Evolutionary conservation across 92 coral and sea anemone species (phyloP), one percentile per base, ranked within the genome.

Genomic region (Heliopora coerulea): DNA sequence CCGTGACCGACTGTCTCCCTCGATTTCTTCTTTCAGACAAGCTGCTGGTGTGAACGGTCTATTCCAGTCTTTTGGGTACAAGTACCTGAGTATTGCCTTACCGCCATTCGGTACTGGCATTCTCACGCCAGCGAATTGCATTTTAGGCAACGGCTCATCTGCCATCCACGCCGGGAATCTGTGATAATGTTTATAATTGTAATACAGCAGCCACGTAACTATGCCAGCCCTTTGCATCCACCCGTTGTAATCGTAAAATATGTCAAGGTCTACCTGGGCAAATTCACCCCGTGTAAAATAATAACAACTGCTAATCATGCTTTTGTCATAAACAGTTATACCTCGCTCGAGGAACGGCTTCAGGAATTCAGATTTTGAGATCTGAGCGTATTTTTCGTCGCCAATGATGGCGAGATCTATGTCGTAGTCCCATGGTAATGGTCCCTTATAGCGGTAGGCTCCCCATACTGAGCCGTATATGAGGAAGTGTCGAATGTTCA

Each of bases 381-480:
- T 70, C 23, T 70, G 11, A 4, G 77, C 52, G 23, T 50, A 70
- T 15, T 2, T 14, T 21, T 70, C 77, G 17, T 54, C 63, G 1
- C 77, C 77, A 8, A 70, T 34, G 13, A 70, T 54, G 9, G 44
- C 77, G 7, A 70, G 13, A 54, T 70, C 77, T 6, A 70, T 70
- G 33, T 70, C 77, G 50, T 70, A 70, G 12, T 70, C 77, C 77
- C 77, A 70, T 14, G 77, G 46, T 25, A 70, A 49, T 8, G 77
- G 77, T 26, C 61, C 77, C 23, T 70, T 29, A 10, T 29, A 31
- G 62, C 77, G 62, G 35, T 70, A 70, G 0, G 77, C 77, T 8
- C 77, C 77, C 77, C 77, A 70, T 30, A 70, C 34, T 15, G 77
- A 70, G 12, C 77, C 77, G 63, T 70, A 70, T 14, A 70, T 70